Evolutionary conservation across 2,113 vertebrate genomes (phyloP), one percentile per base, ranked within the genome.

Genomic region (Crotalus tigris): DNA sequence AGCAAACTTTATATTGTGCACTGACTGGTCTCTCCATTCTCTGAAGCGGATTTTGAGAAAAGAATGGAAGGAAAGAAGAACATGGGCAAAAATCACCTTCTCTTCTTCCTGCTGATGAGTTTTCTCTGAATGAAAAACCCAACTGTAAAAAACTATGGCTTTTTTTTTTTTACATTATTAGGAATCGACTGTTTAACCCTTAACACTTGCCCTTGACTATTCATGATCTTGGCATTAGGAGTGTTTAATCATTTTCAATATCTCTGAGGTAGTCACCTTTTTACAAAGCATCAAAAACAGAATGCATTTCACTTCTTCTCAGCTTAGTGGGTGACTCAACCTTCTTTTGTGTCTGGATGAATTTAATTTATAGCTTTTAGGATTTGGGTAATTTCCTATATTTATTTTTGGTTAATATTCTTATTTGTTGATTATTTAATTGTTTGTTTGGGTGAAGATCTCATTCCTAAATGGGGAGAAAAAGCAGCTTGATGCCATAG

Each of bases 331-430:
- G 96, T 97, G 96, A 97, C 96, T 97, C 96, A 97, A 97, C 95
- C 96, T 96, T 95, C 95, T 97, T 97, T 96, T 97, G 96, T 97
- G 95, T 94, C 90, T 97, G 96, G 93, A 95, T 94, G 95, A 95
- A 94, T 96, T 97, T 97, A 97, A 97, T 97, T 97, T 97, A 96
- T 97, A 97, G 95, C 96, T 96, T 97, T 97, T 95, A 95, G 94
- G 91, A 94, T 4, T 94, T 90, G 5, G 57, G 95, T 95, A 93
- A 0, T 95, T 88, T 49, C 95, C 94, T 88, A 49, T 95, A 95
- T 96, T 91, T 24, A 51, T 95, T 95, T 97, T 96, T 96, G 95
- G 95, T 96, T 97, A 97, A 96, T 94, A 95, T 95, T 96, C 95
- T 95, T 97, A 97, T 97, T 94, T 96, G 97, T 95, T 96, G 95